Conservation (phyloP, 2,113 vertebrate species). For the Hyla sarda region DNA sequence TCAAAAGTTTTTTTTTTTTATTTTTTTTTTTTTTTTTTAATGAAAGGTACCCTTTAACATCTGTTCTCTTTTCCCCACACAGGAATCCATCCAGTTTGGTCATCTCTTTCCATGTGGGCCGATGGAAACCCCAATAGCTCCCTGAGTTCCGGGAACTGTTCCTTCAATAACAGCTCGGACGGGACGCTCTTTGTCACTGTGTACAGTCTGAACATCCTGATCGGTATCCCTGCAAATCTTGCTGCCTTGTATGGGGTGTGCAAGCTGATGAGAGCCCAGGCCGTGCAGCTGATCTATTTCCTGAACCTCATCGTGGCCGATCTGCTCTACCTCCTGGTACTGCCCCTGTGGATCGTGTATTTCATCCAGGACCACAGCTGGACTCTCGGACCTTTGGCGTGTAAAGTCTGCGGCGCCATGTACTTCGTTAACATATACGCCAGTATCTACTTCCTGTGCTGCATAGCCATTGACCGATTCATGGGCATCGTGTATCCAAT, state of each 20-base stretch:
- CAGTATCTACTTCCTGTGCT: slow-evolving; percentile 8
- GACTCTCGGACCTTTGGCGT: fast-evolving
- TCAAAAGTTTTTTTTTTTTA: too few species aligned
- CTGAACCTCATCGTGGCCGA: slow-evolving; percentile 31
- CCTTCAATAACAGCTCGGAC: slow-evolving; percentile 60
- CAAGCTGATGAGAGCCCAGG: slow-evolving; percentile 46
- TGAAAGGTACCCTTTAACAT: too few species aligned
- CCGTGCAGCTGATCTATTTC: slow-evolving; percentile 35
- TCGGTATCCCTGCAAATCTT: slow-evolving; percentile 55
- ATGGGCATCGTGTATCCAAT: not conserved
- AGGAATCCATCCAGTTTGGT: not conserved
- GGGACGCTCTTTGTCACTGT: not conserved
- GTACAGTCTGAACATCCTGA: not conserved
- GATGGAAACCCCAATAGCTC: not conserved
- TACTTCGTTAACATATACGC: too few species aligned
- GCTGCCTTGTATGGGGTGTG: slow-evolving; percentile 40
- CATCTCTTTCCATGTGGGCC: not conserved
- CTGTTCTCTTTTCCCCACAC: too few species aligned
- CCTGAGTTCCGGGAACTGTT: slow-evolving; percentile 9
- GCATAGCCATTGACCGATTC: slow-evolving; percentile 29
- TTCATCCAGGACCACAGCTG: not conserved
- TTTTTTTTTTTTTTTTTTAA: too few species aligned
- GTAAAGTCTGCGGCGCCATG: not conserved
- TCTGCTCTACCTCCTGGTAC: fast-evolving
- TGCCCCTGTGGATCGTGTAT: not conserved